Conservation (phyloP, 64 coral and sea anemone genomes). For the Pocillopora damicornis region DNA sequence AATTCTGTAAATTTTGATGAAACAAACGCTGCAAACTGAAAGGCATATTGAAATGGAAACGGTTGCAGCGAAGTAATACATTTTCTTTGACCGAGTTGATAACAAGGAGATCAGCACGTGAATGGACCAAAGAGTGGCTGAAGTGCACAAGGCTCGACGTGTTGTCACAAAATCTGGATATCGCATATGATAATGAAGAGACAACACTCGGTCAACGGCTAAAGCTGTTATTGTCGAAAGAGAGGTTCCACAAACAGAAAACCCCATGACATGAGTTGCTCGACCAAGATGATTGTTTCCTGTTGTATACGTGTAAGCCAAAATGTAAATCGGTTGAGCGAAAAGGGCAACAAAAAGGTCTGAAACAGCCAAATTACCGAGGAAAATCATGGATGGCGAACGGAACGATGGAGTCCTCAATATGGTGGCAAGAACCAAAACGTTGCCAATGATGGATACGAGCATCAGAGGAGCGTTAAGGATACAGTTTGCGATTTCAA, state of each 20-base stretch:
- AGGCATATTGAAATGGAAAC: not conserved
- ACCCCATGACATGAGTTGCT: not conserved
- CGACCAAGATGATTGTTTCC: not conserved
- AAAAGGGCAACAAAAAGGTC: constrained; percentile 4
- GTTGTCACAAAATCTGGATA: constrained; percentile 3
- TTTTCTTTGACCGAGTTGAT: not conserved
- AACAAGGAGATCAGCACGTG: not conserved
- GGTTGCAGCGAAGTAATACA: not conserved
- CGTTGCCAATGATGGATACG: not conserved
- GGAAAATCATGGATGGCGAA: constrained; percentile 3
- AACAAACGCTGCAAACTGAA: not conserved
- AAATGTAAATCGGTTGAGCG: not conserved
- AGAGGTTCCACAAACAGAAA: not conserved
- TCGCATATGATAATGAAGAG: constrained; percentile 18
- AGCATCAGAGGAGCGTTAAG: not conserved
- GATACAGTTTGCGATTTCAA: not conserved
- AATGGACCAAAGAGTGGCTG: not conserved
- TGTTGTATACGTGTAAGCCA: not conserved
- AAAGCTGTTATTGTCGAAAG: constrained; percentile 5
- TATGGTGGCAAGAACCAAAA: not conserved
- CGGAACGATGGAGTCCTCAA: constrained; percentile 9
- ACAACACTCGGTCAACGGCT: not conserved
- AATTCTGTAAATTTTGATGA: not conserved
- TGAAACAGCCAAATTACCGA: constrained; percentile 8
- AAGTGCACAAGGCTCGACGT: not conserved